These are phyloP conservation scores for Lasioglossum zephyrum DNA, from an alignment of 2,888 invertebrate species.

Conservation along the genomic window DNA sequence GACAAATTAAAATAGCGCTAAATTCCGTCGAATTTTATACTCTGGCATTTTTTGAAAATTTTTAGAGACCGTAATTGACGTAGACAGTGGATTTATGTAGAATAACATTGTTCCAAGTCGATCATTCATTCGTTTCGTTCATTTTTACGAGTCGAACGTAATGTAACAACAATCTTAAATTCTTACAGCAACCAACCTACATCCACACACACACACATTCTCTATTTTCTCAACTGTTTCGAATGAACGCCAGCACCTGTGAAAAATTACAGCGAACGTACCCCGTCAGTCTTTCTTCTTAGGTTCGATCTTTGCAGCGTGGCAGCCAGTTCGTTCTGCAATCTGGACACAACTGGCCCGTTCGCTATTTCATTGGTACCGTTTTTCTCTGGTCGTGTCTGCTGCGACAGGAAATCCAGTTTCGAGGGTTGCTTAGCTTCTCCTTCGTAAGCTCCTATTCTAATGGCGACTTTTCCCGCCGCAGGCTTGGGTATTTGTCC, in stretches of 20 bases:
- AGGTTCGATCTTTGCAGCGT: conserved; percentile 92
- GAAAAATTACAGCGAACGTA: conserved; percentile 10
- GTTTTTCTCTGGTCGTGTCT: conserved; percentile 68
- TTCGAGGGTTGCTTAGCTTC: conserved; percentile 88
- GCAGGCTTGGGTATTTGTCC: conserved; percentile 48
- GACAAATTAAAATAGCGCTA: too few species aligned
- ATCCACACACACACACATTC: too few species aligned
- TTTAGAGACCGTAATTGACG: too few species aligned
- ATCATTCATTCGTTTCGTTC: neutral
- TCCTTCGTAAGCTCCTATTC: conserved; percentile 82
- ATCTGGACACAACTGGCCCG: conserved; percentile 87
- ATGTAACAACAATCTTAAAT: too few species aligned
- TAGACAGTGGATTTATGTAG: neutral
- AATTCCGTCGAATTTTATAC: too few species aligned
- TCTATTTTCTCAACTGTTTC: neutral
- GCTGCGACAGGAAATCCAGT: conserved; percentile 87
- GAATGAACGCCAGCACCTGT: neutral
- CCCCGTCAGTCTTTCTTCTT: conserved; percentile 88
- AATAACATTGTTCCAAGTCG: neutral
- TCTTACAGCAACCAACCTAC: neutral
- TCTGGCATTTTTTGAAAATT: too few species aligned
- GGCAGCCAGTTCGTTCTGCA: conserved; percentile 90
- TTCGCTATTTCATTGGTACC: conserved; percentile 84
- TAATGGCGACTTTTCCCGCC: conserved; percentile 80
- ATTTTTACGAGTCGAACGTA: neutral